Conservation (phyloP, 2,797 vertebrate genomes). For the Sebastes variabilis region DNA sequence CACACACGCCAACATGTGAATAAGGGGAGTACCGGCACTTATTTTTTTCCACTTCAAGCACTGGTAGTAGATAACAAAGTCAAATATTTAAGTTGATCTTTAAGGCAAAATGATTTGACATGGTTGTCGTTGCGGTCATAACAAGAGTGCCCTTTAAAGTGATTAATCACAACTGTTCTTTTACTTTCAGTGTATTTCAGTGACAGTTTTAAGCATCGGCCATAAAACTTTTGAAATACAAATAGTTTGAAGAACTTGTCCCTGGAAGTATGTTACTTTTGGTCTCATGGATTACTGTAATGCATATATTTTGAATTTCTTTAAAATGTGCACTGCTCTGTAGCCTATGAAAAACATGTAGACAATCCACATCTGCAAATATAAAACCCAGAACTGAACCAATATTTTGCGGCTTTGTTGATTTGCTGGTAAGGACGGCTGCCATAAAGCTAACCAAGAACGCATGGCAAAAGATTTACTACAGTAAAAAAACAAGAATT, state of each 20-base stretch:
- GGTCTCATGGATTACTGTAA: background rate
- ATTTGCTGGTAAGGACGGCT: conserved; percentile 7
- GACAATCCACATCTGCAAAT: background rate
- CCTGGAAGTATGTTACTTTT: background rate
- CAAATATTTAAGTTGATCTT: background rate
- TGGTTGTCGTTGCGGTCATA: background rate
- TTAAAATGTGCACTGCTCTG: background rate
- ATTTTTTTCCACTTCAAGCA: no score
- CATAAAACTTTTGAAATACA: background rate
- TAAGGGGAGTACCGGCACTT: no score
- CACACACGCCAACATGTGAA: no score
- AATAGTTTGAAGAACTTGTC: background rate
- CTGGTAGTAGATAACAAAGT: background rate
- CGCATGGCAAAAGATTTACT: background rate
- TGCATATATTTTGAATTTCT: background rate
- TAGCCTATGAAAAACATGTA: background rate
- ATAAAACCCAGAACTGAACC: background rate
- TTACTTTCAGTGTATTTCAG: background rate
- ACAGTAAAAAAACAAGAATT: background rate
- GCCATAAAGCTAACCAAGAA: conserved; percentile 11
- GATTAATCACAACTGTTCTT: conserved; percentile 3
- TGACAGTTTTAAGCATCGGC: background rate
- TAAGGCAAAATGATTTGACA: background rate
- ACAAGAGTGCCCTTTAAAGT: conserved; percentile 1
- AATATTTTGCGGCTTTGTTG: conserved; percentile 22